Base-by-base conservation (phyloP, 2,888 invertebrate genomes). In the Drosophila mayaguana region DNA sequence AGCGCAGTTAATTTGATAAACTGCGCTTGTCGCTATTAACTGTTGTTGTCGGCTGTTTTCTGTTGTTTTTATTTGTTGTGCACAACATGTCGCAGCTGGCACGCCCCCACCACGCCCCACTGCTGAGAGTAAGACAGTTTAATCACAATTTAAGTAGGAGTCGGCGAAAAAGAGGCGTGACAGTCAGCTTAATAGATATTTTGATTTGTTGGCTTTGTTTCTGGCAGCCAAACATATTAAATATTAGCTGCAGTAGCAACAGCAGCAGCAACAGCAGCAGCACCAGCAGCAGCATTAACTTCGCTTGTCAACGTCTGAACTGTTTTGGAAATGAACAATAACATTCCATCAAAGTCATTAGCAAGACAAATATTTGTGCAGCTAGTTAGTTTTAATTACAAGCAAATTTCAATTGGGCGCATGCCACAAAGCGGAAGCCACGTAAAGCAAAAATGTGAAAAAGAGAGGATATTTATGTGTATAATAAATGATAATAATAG, bases 1-100 rank as follows among this genome's bases (percentile, higher is more conserved):
- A 59, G 55, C 69, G 65, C 69, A 75, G 72, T 72, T 83, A 87
- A 84, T 89, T 88, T 89, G 83, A 88, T 89, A 88, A 89, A 84
- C 88, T 89, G 79, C 72, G 72, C 72, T 88, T 83, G 72, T 66
- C 78, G 70, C 74, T 79, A 83, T 88, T 88, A 83, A 86, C 83
- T 88, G 89, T 70, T 82, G 53, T 70, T 83, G 83, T 83, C 61
- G 57, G 53, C 55, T 57, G 75, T 60, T 64, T 63, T 43, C 48
- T 63, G 46, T 56, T 75, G 56, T 64, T 65, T 67, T 67, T 67
- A 62, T 74, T 72, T 74, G 67, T 69, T 70, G 70, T 73, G 66
- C 69, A 68, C 63, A 71, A 71, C 72, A 85, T 80, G 80, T 76
- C 67, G 59, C 67, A 63, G 63, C 56, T 66, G 54, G 54, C 76